phyloP scores from a whole-genome alignment of 2,113 vertebrate genomes.

The Cinclus mexicanus region DNA sequence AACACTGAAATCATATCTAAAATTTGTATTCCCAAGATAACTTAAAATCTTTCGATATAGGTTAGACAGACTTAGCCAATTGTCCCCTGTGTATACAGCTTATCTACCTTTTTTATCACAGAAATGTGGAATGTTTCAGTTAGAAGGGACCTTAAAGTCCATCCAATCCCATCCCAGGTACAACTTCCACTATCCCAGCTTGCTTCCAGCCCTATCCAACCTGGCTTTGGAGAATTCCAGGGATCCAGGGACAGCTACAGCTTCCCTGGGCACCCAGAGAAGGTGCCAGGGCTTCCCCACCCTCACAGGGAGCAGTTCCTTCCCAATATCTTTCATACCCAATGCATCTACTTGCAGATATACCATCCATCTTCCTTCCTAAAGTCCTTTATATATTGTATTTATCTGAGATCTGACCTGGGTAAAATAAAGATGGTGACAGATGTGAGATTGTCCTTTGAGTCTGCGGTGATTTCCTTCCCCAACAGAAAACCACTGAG shows the following conservation, averaged over 20 bases:
- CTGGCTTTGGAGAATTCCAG: neutral
- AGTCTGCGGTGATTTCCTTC: neutral
- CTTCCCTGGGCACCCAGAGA: neutral
- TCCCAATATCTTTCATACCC: neutral
- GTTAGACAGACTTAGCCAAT: neutral
- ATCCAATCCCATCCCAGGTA: neutral
- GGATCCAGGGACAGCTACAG: neutral
- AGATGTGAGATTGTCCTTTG: neutral
- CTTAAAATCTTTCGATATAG: neutral
- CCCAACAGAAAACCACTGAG: neutral
- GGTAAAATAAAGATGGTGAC: fast-evolving
- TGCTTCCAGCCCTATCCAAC: fast-evolving
- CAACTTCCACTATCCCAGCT: fast-evolving
- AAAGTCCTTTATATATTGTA: neutral
- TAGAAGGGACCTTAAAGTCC: neutral
- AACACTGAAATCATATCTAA: neutral
- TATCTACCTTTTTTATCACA: neutral
- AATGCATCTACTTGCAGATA: neutral
- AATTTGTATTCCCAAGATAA: neutral
- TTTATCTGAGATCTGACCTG: neutral
- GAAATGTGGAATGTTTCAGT: fast-evolving
- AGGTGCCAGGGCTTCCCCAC: neutral
- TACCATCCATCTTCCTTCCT: neutral
- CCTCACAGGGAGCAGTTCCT: neutral
- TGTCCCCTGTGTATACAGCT: neutral